These are phyloP conservation scores for Teleopsis dalmanni DNA, from an alignment of 1,140 invertebrate species.

Conservation along the genomic window DNA sequence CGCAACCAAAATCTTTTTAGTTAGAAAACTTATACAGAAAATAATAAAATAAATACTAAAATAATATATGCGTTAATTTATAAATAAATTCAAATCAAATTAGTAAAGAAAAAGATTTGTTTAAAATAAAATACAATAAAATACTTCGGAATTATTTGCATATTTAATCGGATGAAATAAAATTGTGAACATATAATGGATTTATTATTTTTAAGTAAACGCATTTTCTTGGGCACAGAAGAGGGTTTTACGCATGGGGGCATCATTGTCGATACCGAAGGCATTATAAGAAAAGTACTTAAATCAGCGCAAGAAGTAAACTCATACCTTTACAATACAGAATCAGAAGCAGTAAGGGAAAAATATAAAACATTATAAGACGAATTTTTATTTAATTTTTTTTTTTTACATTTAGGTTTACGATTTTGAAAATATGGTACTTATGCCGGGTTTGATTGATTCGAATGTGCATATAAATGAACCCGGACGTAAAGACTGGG, in stretches of 20 bases:
- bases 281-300: slow-evolving; percentile 30
- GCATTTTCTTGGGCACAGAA: slow-evolving; percentile 32
- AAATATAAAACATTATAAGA: neutral
- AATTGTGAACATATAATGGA: slow-evolving; percentile 21
- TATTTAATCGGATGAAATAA: too few relatives aligned
- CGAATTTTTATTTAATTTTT: neutral
- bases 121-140: too few relatives aligned
- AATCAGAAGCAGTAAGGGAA: slow-evolving; percentile 28
- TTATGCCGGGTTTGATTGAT: slow-evolving; percentile 79
- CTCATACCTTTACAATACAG: slow-evolving; percentile 34
- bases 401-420: slow-evolving; percentile 42
- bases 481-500: slow-evolving; percentile 68
- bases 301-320: slow-evolving; percentile 33
- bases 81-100: too few relatives aligned
- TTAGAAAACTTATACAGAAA: too few relatives aligned
- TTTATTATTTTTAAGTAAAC: slow-evolving; percentile 37
- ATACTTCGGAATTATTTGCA: too few relatives aligned
- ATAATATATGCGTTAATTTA: too few relatives aligned
- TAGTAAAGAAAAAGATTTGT: too few relatives aligned
- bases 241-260: slow-evolving; percentile 27
- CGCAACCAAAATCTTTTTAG: too few relatives aligned
- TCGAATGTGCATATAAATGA: slow-evolving; percentile 84
- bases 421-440: slow-evolving; percentile 53
- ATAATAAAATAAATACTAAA: too few relatives aligned
- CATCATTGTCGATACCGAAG: slow-evolving; percentile 36